Base-by-base conservation (phyloP, 2,113 vertebrate genomes). In the Suncus etruscus region DNA sequence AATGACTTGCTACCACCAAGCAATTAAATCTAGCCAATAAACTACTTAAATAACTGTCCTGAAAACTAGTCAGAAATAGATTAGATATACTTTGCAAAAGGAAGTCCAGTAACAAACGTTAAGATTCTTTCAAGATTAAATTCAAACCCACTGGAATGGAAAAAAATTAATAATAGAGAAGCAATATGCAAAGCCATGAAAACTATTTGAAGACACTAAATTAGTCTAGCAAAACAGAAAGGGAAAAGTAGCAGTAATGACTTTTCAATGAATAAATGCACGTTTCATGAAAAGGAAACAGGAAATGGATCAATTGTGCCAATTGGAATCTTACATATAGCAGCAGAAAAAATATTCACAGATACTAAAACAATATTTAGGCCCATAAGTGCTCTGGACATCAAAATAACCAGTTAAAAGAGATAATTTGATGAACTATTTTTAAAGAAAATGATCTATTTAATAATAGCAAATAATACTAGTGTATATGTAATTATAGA, bases 1-100 rank as follows among this genome's bases (percentile, higher is more conserved):
- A 87, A 45, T 39, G 79, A 88, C 72, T 85, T 83, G 95, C 77
- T n/a, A n/a, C n/a, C n/a, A 9, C 31, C 50, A 96, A 31, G 14
- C 58, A 89, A 78, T 75, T 65, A 94, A 94, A 84, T 27, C 32
- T 76, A 16, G 22, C 31, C 70, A 90, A 86, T 48, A 68, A 89
- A 24, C 51, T 89, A 47, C 70, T 91, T 73, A 70, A 93, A 86
- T 81, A 91, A 31, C 50, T 84, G 6, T 22, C 16, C n/a, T 72
- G 27, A 51, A 91, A 90, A 39, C 31, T 11, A 66, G 70, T 7
- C 70, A 48, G 87, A 87, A 89, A 29, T 18, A 94, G 31, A 89
- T 72, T 12, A 86, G 22, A 86, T 89, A 92, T 88, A 91, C 32
- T 80, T 80, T 87, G 50, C 24, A 68, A 91, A 86, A 70, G 0